Evolutionary conservation across 2,113 vertebrate genomes (phyloP), one percentile per base, ranked within the genome.

Genomic region (Etia nguti): DNA sequence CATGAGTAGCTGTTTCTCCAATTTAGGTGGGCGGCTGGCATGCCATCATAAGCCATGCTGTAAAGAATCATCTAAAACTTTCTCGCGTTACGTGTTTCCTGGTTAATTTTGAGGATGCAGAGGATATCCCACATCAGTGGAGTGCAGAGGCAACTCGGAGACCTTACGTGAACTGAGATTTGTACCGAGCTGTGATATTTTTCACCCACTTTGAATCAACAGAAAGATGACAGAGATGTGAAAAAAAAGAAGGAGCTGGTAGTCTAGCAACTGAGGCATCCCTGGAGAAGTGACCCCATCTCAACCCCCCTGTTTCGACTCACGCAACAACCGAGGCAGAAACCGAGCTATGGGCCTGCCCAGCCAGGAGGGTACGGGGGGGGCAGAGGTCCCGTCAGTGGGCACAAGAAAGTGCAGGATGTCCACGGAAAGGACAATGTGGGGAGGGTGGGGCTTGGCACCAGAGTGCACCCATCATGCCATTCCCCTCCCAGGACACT

Each of bases 401-500:
- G 92, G 91, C 88, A 93, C 86, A 38, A 46, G 65, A 89, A 62
- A 92, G 90, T 86, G 85, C 89, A 92, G 92, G 92, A 96, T 94
- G 94, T 95, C 95, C 93, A 95, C 79, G 5, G 86, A 95, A 86
- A 95, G 95, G 94, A 94, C 95, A 96, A 94, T 94, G 92, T 91
- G 89, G 86, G 92, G 92, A 92, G 94, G 96, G 95, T 94, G 96
- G 96, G 92, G 95, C 94, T 96, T 96, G 96, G 96, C 96, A 93
- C 93, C 75, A 86, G 65, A 82, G 52, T 89, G 88, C 90, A 92
- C 94, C 95, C 94, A 96, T 96, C 96, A 95, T 96, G 96, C 96
- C 96, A 96, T 96, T 96, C 95, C 96, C 95, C 92, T 95, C 95
- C 96, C 92, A 91, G 95, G 95, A 96, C 95, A 95, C 93, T 96